Conservation (phyloP, 2,888 invertebrate genomes). For the Lepeophtheirus nordmannii region DNA sequence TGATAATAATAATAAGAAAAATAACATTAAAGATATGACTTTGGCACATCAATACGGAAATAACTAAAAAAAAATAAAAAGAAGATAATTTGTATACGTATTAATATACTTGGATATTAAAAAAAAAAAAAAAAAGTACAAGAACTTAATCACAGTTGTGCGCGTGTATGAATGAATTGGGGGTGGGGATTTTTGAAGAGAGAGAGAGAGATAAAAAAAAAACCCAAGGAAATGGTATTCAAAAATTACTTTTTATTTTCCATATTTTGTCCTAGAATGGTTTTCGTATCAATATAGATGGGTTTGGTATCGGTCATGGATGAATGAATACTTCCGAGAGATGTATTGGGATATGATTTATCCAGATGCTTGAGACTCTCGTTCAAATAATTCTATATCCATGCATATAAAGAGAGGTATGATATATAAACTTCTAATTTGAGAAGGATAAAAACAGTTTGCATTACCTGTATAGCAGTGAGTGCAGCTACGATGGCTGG, state of each 20-base stretch:
- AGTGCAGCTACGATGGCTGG: slow-evolving; percentile 94
- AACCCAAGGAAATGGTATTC: neutral
- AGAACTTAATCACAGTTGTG: neutral
- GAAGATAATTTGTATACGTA: no score
- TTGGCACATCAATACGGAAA: no score
- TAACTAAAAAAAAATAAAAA: no score
- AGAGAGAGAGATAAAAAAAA: neutral
- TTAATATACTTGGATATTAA: no score
- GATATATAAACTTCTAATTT: neutral
- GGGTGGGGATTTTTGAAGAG: neutral
- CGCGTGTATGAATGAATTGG: neutral
- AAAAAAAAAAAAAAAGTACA: no score
- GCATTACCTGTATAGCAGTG: slow-evolving; percentile 69
- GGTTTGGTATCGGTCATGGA: slow-evolving; percentile 26
- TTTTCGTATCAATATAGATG: slow-evolving; percentile 27
- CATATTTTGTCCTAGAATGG: slow-evolving; percentile 20
- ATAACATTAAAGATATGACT: no score
- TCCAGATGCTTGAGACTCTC: slow-evolving; percentile 93
- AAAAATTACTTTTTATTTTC: neutral
- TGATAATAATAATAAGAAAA: no score
- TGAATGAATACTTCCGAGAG: slow-evolving; percentile 12
- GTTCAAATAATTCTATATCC: slow-evolving; percentile 67
- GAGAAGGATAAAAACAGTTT: neutral
- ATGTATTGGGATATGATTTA: slow-evolving; percentile 61
- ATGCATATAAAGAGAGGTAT: neutral